Evolutionary conservation across 2,113 vertebrate species (phyloP), one percentile per base, ranked within the genome.

Genomic region (Phoenicopterus ruber): DNA sequence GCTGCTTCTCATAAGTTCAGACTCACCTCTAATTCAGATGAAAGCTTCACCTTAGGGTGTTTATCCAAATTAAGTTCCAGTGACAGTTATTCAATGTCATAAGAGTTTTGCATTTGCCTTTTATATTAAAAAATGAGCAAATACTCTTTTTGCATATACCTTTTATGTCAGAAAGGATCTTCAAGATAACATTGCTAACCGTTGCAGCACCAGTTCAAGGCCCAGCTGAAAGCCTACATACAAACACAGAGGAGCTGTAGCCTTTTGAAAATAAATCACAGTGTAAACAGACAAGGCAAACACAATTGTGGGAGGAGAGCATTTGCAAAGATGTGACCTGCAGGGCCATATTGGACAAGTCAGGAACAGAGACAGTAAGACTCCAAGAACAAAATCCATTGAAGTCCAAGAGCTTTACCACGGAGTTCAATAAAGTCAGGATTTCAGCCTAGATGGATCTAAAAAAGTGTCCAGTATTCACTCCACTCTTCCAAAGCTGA

Each of bases 21-120:
- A 54, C 59, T 95, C 82, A 95, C 54, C 49, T 94, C 47, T 36
- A 67, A 57, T 88, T 93, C 67, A 93, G 96, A 92, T 83, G 94
- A 96, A 91, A 95, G 67, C n/a, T 82, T 94, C 81, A 87, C 93
- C 71, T 67, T 70, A 86, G 89, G 78, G 38, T 88, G 24, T 82
- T 91, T 91, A 93, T 55, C 40, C 81, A 97, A 97, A 93, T 84
- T 69, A 79, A 69, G 38, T 76, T 96, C 58, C 84, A 90, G 55
- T 63, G 87, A 95, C 96, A 96, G 94, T 95, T 97, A 96, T 89
- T 88, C 93, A 82, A 17, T 62, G 44, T 72, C 79, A 22, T 85
- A 85, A 74, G 70, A 52, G 44, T 65, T 94, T 93, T 86, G 32
- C 74, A 70, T 93, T 85, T 73, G 65, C 49, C 63, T 96, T 96